phyloP scores from a whole-genome alignment of 1,140 invertebrate species.

The Nilaparvata lugens region DNA sequence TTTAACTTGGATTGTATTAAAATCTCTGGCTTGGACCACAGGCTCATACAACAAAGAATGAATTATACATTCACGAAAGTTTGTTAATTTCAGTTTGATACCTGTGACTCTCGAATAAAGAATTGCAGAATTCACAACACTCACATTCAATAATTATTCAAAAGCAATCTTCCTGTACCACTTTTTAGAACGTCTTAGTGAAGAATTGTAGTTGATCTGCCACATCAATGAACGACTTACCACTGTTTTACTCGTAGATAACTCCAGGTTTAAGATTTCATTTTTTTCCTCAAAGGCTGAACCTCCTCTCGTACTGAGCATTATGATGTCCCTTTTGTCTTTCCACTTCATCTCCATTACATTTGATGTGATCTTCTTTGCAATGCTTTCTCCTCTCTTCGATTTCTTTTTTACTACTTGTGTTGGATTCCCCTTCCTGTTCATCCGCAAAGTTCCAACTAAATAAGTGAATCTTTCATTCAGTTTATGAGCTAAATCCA shows the following conservation, averaged over 20 bases:
- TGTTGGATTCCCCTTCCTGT: background rate
- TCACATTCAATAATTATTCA: background rate
- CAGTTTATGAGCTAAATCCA: background rate
- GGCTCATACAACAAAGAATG: background rate
- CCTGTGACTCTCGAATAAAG: background rate
- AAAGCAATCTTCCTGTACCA: background rate
- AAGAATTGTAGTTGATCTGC: background rate
- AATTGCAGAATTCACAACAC: background rate
- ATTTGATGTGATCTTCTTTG: background rate
- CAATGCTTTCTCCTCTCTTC: background rate
- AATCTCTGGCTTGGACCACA: background rate
- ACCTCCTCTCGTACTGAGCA: background rate
- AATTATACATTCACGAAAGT: background rate
- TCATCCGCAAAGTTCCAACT: background rate
- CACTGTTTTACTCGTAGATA: background rate
- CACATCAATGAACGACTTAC: background rate
- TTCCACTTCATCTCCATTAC: background rate
- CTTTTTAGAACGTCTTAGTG: background rate
- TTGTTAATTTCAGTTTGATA: background rate
- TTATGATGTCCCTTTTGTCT: background rate
- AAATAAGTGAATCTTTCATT: background rate
- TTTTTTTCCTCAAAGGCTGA: background rate
- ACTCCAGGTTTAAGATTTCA: background rate
- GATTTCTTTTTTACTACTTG: background rate
- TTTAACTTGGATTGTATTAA: background rate